Evolutionary conservation across 2,888 invertebrate genomes (phyloP).

Genomic region (Apamea monoglypha): DNA sequence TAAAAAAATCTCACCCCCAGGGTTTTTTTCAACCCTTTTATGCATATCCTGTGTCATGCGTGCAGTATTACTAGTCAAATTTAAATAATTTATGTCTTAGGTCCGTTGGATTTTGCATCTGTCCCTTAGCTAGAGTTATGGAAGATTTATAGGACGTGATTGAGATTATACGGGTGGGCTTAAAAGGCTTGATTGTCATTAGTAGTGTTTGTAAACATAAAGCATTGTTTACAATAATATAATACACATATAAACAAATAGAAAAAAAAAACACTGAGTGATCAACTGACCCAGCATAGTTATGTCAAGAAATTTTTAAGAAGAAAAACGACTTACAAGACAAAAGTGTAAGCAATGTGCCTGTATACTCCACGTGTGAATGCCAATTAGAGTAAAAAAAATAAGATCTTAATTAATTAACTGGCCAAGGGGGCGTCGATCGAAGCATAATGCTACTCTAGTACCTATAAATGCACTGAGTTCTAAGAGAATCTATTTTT

Average conservation of each 20-base stretch:
- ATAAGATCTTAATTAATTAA: too few species aligned
- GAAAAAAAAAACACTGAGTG: background rate
- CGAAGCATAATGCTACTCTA: background rate
- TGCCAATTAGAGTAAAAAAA: too few species aligned
- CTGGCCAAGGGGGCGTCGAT: background rate
- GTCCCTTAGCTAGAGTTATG: slow-evolving; percentile 72
- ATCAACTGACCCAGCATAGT: background rate
- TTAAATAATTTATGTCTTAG: slow-evolving; percentile 89
- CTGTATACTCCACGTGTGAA: too few species aligned
- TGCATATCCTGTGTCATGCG: slow-evolving; percentile 88
- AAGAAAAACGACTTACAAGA: background rate
- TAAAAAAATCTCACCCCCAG: slow-evolving; percentile 86
- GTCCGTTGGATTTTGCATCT: slow-evolving; percentile 85
- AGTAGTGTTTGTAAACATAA: slow-evolving; percentile 18
- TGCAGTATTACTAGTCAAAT: slow-evolving; percentile 89
- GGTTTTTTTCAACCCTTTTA: slow-evolving; percentile 87
- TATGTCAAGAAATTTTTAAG: background rate
- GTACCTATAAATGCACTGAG: background rate
- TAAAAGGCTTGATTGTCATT: slow-evolving; percentile 47
- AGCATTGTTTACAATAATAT: background rate
- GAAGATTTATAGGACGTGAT: slow-evolving; percentile 65
- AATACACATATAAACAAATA: background rate
- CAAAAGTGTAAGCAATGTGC: background rate
- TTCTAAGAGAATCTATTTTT: background rate
- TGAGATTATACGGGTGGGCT: slow-evolving; percentile 54